Conservation (phyloP, 2,888 invertebrate genomes). For the Chironomus tentans region DNA sequence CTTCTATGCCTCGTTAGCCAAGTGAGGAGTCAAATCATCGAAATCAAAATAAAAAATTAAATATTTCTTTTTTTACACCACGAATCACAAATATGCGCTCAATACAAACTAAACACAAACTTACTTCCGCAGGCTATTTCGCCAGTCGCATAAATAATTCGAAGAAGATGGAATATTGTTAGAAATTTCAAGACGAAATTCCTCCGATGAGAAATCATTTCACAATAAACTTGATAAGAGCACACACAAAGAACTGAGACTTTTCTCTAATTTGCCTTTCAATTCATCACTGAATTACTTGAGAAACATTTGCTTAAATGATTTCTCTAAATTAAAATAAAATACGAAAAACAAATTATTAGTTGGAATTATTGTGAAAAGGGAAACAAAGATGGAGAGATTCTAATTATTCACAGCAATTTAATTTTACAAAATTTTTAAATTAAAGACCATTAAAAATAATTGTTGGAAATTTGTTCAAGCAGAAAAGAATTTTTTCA, state of each 20-base stretch:
- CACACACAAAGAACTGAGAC: not conserved
- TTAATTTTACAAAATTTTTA: constrained; percentile 26
- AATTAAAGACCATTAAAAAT: constrained; percentile 25
- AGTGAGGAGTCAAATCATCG: too few species aligned
- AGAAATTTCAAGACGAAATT: too few species aligned
- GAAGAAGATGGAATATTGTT: too few species aligned
- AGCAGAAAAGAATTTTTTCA: not conserved
- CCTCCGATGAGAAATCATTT: not conserved
- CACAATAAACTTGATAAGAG: too few species aligned
- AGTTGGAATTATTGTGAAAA: not conserved
- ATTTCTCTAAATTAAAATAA: not conserved
- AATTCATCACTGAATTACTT: constrained; percentile 2
- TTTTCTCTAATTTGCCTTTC: not conserved
- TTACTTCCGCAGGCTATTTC: constrained; percentile 9
- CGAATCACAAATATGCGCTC: too few species aligned
- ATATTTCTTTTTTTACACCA: too few species aligned
- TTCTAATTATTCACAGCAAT: constrained; percentile 23
- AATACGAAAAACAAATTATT: too few species aligned
- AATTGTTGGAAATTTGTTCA: constrained; percentile 23
- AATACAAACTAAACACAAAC: not conserved
- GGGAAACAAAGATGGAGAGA: not conserved
- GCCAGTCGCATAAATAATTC: not conserved
- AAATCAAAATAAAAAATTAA: too few species aligned
- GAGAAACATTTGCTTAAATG: not conserved
- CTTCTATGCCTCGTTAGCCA: too few species aligned